Evolutionary conservation across 2,888 invertebrate genomes (phyloP), one percentile per base, ranked within the genome.

Genomic region (Ornithoptera priamus): DNA sequence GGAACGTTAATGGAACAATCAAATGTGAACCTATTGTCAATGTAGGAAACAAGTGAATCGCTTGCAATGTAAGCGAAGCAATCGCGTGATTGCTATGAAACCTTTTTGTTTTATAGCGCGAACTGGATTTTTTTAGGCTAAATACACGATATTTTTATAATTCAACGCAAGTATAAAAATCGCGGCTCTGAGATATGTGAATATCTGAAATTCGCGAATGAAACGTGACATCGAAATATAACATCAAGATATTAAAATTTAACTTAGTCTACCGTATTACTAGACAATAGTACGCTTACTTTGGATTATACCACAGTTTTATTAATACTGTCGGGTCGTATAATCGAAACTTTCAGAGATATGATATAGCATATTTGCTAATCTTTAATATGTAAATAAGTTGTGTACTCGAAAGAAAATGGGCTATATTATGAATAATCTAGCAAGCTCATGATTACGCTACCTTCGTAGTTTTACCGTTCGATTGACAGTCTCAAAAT

Each of bases 251-350:
- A 78, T 72, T 73, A 70, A 71, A 83, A 78, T 84, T 80, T 76
- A 82, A 78, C 85, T 86, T 89, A 89, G 69, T 74, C 87, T 89
- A 88, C 80, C 77, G 65, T 71, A 73, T 76, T 80, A 84, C 84
- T 88, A 89, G 85, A 85, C 80, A 81, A 85, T 86, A 81, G 77
- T 79, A 85, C 83, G 83, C 82, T 84, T 88, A 86, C 83, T 82
- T 77, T 82, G 60, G 64, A 75, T 79, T 82, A 86, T 88, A 90
- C 85, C 89, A 90, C 87, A 85, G 84, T 86, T 82, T 83, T 50
- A 76, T 85, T 90, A 91, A 91, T 92, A 92, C 92, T 92, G 92
- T 86, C 87, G 84, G 88, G 86, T 83, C 78, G 79, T 82, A 82
- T 79, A 82, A 81, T 83, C 76, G 79, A 80, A 78, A 78, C 72